Evolutionary conservation across 1,140 invertebrate genomes (phyloP).

Genomic region (Lordiphosa stackelbergi): DNA sequence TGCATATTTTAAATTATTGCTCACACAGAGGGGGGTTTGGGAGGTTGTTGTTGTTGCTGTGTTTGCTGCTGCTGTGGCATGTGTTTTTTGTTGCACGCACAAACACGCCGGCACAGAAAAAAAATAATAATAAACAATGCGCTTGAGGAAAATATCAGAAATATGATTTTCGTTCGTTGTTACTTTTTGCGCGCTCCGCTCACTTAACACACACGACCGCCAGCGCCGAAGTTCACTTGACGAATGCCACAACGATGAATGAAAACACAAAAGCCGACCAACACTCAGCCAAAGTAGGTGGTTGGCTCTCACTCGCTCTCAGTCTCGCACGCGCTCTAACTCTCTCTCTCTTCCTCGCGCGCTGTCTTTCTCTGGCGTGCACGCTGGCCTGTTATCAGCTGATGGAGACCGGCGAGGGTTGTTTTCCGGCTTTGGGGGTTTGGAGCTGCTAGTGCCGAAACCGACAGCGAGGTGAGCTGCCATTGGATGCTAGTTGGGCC

Average conservation of each 20-base stretch:
- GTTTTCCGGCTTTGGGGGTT: conserved; percentile 55
- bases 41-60: conserved; percentile 26
- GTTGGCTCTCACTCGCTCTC: conserved; percentile 20
- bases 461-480: conserved; percentile 13
- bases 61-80: conserved; percentile 40
- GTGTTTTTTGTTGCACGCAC: conserved; percentile 24
- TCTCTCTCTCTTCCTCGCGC: conserved; percentile 15
- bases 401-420: conserved; percentile 41
- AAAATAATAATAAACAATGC: conserved; percentile 45
- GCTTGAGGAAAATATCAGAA: conserved; percentile 29
- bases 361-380: conserved; percentile 14
- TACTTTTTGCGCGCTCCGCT: conserved; percentile 34
- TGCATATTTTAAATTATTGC: conserved; percentile 68
- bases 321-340: conserved; percentile 8
- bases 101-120: conserved; percentile 32
- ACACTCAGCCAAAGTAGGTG: conserved; percentile 5
- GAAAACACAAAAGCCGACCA: conserved; percentile 39
- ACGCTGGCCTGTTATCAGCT: conserved; percentile 10
- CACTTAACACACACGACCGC: conserved; percentile 66
- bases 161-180: conserved; percentile 26
- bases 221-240: conserved; percentile 72
- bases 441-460: conserved; percentile 30
- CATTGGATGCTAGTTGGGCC: conserved; percentile 57
- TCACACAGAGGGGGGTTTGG: conserved; percentile 29
- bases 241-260: conserved; percentile 58